Evolutionary conservation across 2,113 vertebrate species (phyloP), one percentile per base, ranked within the genome.

Genomic region (Corythornis cristatus): DNA sequence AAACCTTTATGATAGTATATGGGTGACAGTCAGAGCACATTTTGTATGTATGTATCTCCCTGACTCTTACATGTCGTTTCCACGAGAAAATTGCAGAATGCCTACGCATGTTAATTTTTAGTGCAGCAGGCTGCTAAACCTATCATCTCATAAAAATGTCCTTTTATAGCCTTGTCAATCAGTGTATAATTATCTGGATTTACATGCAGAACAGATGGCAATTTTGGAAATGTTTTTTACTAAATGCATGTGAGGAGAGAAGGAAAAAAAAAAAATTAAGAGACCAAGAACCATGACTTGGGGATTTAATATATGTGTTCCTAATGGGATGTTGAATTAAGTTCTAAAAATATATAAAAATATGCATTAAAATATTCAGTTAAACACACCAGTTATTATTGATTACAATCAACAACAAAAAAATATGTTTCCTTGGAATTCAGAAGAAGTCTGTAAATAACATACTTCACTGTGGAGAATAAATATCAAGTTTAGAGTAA

Each of bases 161-260:
- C 89, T 75, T 96, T 97, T 93, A 94, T 90, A 97, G 92, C 46
- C 83, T 68, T 97, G 95, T 93, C 96, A 96, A 90, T 97, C 96
- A 95, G 80, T 8, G 67, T 94, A 96, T 92, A 97, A 96, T 97
- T 97, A 97, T 74, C 50, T 94, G 83, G 48, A 82, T 93, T 96
- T 96, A 82, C 74, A 95, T 61, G 89, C 75, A 87, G 93, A 96
- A 68, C 95, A 97, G 88, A 96, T 96, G 96, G 91, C 88, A 79
- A 93, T 89, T 95, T 94, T 96, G 94, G 91, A 97, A 96, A 90
- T 87, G 72, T 68, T 93, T 92, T 90, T 93, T 80, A 40, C 71
- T 93, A 80, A 94, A 70, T 40, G 73, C 35, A 84, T 90, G 43
- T 33, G 40, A 91, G 65, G 20, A 60, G 23, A 12, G 17, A 21